Conservation (phyloP, 2,888 invertebrate genomes). For the Sussaba pulchella region DNA sequence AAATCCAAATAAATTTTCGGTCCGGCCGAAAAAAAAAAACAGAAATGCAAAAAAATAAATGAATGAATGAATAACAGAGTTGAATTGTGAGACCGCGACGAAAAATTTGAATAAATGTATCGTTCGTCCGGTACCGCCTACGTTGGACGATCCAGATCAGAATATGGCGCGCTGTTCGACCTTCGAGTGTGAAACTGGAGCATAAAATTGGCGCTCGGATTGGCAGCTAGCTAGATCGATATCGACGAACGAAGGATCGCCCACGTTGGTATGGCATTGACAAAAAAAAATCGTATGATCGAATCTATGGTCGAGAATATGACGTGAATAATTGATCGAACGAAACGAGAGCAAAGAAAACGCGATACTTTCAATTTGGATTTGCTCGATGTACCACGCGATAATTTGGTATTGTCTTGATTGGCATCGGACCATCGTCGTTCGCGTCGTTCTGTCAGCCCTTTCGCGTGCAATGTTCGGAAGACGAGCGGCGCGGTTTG, state of each 20-base stretch:
- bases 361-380: too few species aligned
- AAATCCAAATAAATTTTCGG: background rate
- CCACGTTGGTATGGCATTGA: constrained; percentile 73
- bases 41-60: too few species aligned
- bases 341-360: too few species aligned
- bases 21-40: background rate
- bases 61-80: too few species aligned
- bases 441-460: background rate
- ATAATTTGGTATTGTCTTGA: background rate
- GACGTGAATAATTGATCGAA: constrained; percentile 1
- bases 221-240: constrained; percentile 63
- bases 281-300: constrained; percentile 47
- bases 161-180: constrained; percentile 73
- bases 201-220: constrained; percentile 78
- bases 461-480: background rate
- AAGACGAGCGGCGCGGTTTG: background rate
- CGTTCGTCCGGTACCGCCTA: constrained; percentile 65
- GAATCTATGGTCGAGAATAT: constrained; percentile 4
- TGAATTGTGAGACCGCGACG: background rate
- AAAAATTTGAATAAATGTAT: background rate
- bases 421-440: background rate
- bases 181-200: constrained; percentile 77
- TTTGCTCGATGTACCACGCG: too few species aligned
- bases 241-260: constrained; percentile 68
- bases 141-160: constrained; percentile 73